A percentile compares a stretch with the other conserved stretches of the same genome.
Conservation (phyloP, 2,113 vertebrate species). For the Hippocampus guttulatus region DNA sequence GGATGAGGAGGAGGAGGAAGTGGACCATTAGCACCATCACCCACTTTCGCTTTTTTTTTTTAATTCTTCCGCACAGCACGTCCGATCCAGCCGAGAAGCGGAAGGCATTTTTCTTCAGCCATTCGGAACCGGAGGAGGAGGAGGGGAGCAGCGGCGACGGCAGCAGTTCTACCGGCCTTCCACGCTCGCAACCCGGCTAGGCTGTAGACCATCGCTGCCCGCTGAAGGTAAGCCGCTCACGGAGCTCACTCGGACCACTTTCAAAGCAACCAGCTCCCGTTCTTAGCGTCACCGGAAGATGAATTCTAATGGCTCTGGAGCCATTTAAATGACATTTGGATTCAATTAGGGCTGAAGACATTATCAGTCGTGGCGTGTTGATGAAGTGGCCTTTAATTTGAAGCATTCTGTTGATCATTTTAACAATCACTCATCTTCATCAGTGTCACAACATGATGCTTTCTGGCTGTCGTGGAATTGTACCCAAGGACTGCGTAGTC, state of each 20-base stretch:
- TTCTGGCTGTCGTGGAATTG: neutral
- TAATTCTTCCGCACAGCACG: conserved; percentile 15
- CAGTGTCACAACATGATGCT: neutral
- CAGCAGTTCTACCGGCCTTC: conserved; percentile 63
- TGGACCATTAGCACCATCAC: conserved; percentile 65
- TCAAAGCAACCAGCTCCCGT: neutral
- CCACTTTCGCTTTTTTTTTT: conserved; percentile 21
- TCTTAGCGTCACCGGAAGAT: neutral
- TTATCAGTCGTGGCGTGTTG: neutral
- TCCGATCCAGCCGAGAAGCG: neutral
- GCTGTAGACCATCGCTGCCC: conserved; percentile 51
- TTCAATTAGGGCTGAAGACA: neutral
- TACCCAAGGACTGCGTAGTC: neutral
- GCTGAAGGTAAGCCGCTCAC: conserved; percentile 69
- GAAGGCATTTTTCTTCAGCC: conserved; percentile 3
- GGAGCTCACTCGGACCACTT: conserved; percentile 16
- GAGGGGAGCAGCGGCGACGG: conserved; percentile 28
- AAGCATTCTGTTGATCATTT: neutral
- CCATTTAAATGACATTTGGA: neutral
- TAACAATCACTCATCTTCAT: neutral
- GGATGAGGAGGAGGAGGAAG: conserved; percentile 23
- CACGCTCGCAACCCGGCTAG: conserved; percentile 52
- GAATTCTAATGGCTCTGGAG: neutral
- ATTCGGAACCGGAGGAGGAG: conserved; percentile 25
- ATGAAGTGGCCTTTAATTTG: neutral